Evolutionary conservation across 35 echinoderm and acorn worm species (phyloP), one percentile per base, ranked within the genome.

Genomic region (Apostichopus parvimensis): DNA sequence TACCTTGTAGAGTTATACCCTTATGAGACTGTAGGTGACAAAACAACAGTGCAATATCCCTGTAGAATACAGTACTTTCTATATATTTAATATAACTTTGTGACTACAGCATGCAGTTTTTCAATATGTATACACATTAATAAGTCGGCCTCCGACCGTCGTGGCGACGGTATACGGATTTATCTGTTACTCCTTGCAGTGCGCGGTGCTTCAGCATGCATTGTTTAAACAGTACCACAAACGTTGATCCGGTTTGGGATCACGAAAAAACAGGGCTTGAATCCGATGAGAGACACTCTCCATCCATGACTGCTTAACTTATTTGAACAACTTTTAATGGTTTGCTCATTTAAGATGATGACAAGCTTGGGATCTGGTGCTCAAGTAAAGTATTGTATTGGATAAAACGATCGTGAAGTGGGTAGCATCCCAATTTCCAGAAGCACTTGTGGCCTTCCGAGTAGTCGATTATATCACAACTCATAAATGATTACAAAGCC

Each of bases 51-150:
- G 58, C 8, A 75, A 75, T 75, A 75, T 75, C 71, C 21, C 71
- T n/a, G 71, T 75, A 18, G 71, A 75, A 75, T 75, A 75, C 71
- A 75, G 71, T 75, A 75, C 71, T 75, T 75, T 75, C 71, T 75
- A 22, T 75, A 45, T 45, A 75, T n/a, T 75, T 75, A 5, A 61
- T 61, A 68, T 75, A 75, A 61, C 21, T 75, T 75, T 75, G 71
- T 75, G 71, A 75, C 71, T 75, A 75, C 15, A 20, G 20, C 71
- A 75, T 75, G 71, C 71, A 75, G 71, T 75, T 75, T n/a, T 75
- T 22, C 6, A 18, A 18, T 75, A 75, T 22, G 20, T 22, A 75
- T 75, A 75, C 71, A 75, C 71, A 75, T 75, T 18, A 75, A 75
- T 75, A 75, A 61, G 8, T 75, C n/a, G 71, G 13, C n/a, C n/a